Evolutionary conservation across 2,797 vertebrate species (phyloP), one percentile per base, ranked within the genome.

Genomic region (Ispidina lecontei): DNA sequence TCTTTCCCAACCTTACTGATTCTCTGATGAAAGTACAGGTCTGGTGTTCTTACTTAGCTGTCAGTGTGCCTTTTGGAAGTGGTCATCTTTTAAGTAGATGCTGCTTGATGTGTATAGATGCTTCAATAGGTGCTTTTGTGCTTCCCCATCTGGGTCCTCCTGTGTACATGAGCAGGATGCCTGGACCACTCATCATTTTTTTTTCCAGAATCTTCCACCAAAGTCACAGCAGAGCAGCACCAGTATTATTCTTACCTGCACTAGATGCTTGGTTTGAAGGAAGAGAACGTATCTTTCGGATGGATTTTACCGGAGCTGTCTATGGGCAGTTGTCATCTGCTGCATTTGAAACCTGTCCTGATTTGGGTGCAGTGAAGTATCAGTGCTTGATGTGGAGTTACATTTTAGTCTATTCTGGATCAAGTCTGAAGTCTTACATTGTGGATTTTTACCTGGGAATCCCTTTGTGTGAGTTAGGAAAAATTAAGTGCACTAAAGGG

Each of bases 151-250:
- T 3, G 4, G 12, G 4, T 62, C 12, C 26, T 83, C 10, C 39
- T 59, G 52, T 41, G 10, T 4, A 6, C 19, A 2, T 25, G 23
- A 60, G 41, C 44, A 75, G 37, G 16, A 10, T 73, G 22, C 8
- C 37, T 39, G 13, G 17, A 8, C 6, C 10, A 6, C 14, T 67
- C 0, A 4, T 2, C 1, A 2, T 11, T 20, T 71, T 28, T 20
- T 44, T 44, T 25, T 31, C 64, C 31, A 31, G 19, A 19, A 31
- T 25, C 20, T 92, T 65, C 56, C 9, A 8, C 7, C 2, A 16
- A 2, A 46, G 4, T 35, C 25, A 23, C n/a, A 59, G 62, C 22
- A 19, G 46, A 26, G 33, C 9, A 80, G 54, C 35, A 41, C 4
- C n/a, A 28, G 3, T 25, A 5, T 62, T 84, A 17, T 10, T 29